Conservation (phyloP, 1,140 invertebrate genomes). For the Microvelia longipes region DNA sequence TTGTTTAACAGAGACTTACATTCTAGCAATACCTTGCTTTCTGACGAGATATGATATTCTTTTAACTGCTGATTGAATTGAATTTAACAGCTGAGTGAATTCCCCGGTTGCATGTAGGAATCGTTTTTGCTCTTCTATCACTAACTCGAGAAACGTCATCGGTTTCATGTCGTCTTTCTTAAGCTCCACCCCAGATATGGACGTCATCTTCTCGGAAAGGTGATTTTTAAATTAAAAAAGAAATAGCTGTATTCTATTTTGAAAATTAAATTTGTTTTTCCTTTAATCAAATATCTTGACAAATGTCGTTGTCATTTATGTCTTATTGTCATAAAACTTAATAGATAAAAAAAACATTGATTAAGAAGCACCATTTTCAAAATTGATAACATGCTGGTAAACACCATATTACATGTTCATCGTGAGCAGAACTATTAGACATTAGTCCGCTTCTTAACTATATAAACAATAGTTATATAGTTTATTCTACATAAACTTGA, state of each 20-base stretch:
- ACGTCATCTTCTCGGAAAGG: too few relatives aligned
- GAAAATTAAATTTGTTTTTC: background rate
- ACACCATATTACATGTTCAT: too few relatives aligned
- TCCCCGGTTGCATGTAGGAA: background rate
- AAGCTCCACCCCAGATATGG: too few relatives aligned
- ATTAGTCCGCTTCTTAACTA: too few relatives aligned
- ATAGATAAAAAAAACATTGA: too few relatives aligned
- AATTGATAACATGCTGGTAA: too few relatives aligned
- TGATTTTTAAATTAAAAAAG: background rate
- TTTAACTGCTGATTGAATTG: background rate
- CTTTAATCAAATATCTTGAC: background rate
- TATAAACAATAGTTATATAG: too few relatives aligned
- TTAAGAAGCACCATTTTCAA: too few relatives aligned
- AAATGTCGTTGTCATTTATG: background rate
- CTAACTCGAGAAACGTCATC: background rate
- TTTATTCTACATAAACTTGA: too few relatives aligned
- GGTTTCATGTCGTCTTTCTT: background rate
- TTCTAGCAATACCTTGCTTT: background rate
- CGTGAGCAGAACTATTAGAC: too few relatives aligned
- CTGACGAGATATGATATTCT: background rate
- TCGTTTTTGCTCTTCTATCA: background rate
- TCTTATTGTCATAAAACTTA: too few relatives aligned
- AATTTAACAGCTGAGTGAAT: background rate
- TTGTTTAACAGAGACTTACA: background rate
- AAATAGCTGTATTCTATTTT: background rate